phyloP scores from a whole-genome alignment of 2,113 vertebrate genomes.

The Hemiprocne comata region DNA sequence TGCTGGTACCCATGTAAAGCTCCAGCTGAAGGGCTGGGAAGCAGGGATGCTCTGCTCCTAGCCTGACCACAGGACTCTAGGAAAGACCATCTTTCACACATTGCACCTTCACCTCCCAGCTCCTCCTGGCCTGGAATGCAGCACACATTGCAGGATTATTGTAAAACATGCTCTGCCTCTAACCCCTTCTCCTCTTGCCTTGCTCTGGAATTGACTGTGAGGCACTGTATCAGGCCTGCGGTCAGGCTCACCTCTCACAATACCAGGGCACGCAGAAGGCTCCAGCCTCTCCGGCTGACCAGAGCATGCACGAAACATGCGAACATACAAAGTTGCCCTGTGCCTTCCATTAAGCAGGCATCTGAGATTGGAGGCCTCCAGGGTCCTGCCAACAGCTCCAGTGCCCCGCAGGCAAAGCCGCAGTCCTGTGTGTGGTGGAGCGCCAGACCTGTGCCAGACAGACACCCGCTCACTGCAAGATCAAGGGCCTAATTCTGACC shows the following conservation, averaged over 20 bases:
- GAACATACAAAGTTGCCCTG: background rate
- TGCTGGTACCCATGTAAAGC: background rate
- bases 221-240: background rate
- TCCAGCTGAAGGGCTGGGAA: background rate
- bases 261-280: background rate
- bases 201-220: slow-evolving; percentile 16
- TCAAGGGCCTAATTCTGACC: background rate
- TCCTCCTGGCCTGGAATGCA: slow-evolving; percentile 29
- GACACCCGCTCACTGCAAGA: background rate
- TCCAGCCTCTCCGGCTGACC: background rate
- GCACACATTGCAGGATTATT: slow-evolving; percentile 46
- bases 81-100: background rate
- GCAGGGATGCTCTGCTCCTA: background rate
- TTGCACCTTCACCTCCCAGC: background rate
- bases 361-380: background rate
- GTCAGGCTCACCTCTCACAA: background rate
- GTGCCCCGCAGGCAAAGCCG: rapidly evolving
- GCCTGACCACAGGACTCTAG: background rate
- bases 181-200: slow-evolving; percentile 50
- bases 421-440: background rate
- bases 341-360: background rate
- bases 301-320: rapidly evolving
- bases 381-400: background rate
- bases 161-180: slow-evolving; percentile 51
- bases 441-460: background rate